phyloP scores from a whole-genome alignment of 2,888 invertebrate species.

The Drosophila picticornis region DNA sequence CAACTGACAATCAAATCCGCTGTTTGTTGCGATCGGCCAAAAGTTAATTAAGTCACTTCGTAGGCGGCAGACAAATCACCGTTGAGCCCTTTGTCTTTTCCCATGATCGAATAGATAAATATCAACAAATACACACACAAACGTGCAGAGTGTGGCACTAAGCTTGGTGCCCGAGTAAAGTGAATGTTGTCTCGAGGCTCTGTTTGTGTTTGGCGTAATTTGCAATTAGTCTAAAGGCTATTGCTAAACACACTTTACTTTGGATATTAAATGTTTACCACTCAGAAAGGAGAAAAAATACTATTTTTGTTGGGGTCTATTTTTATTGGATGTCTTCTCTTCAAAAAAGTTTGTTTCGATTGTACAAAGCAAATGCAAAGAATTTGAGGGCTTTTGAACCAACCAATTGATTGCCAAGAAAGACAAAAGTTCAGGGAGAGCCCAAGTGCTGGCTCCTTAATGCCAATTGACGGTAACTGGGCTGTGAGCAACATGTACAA shows the following conservation, averaged over 20 bases:
- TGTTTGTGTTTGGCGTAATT: background rate
- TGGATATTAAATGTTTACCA: background rate
- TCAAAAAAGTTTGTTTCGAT: background rate
- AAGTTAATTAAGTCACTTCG: constrained; percentile 53
- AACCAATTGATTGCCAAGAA: constrained; percentile 30
- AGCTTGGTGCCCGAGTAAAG: constrained; percentile 4
- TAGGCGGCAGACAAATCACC: constrained; percentile 39
- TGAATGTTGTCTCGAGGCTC: background rate
- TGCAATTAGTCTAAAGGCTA: background rate
- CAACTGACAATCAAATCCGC: constrained; percentile 38
- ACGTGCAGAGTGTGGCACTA: background rate
- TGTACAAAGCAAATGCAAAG: background rate
- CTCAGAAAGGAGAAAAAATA: background rate
- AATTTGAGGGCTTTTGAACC: constrained; percentile 11
- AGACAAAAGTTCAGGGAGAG: background rate
- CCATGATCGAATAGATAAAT: constrained; percentile 55
- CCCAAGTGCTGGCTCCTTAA: background rate
- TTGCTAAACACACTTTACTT: background rate
- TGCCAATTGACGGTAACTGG: background rate
- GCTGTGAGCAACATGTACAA: background rate
- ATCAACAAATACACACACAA: constrained; percentile 8
- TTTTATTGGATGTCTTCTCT: background rate
- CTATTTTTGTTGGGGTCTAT: background rate
- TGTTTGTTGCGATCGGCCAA: constrained; percentile 24
- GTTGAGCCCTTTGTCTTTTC: constrained; percentile 35